Evolutionary conservation across 2,113 vertebrate species (phyloP).

Genomic region (Oplegnathus fasciatus): DNA sequence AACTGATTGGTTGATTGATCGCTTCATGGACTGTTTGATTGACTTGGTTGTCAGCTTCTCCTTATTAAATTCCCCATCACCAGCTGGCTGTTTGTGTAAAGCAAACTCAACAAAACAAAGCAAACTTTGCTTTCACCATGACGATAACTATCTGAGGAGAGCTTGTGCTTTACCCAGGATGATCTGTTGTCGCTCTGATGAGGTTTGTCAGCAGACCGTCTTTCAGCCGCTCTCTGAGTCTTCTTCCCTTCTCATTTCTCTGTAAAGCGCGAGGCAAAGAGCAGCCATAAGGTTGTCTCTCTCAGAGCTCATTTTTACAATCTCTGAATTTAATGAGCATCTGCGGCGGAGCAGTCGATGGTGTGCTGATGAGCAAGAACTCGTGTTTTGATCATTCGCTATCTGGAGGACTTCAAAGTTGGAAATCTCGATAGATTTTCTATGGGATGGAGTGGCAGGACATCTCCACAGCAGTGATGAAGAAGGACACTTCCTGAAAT

Average conservation of each 20-base stretch:
- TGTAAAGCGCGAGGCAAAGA: conserved; percentile 33
- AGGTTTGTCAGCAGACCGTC: conserved; percentile 46
- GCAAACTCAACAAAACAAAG: conserved; percentile 43
- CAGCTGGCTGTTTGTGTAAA: conserved; percentile 21
- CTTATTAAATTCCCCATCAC: neutral
- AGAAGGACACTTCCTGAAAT: conserved; percentile 39
- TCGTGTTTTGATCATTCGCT: conserved; percentile 65
- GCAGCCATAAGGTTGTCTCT: conserved; percentile 62
- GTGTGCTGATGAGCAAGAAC: conserved; percentile 67
- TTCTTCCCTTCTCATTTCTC: conserved; percentile 36
- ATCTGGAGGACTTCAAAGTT: conserved; percentile 62
- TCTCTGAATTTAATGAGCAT: conserved; percentile 71
- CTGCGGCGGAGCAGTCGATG: conserved; percentile 60
- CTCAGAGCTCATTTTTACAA: conserved; percentile 55
- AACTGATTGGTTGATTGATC: conserved; percentile 33
- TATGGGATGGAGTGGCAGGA: conserved; percentile 12
- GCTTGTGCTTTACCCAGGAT: conserved; percentile 10
- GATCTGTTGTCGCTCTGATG: conserved; percentile 42
- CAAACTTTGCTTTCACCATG: conserved; percentile 40
- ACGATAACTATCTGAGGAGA: conserved; percentile 33
- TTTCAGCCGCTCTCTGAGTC: conserved; percentile 30
- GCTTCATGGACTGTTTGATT: conserved; percentile 45
- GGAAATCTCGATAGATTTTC: conserved; percentile 41
- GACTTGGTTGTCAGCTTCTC: conserved; percentile 11
- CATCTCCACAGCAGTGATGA: conserved; percentile 12